Conservation (phyloP, 2,113 vertebrate genomes). For the Antennarius striatus region DNA sequence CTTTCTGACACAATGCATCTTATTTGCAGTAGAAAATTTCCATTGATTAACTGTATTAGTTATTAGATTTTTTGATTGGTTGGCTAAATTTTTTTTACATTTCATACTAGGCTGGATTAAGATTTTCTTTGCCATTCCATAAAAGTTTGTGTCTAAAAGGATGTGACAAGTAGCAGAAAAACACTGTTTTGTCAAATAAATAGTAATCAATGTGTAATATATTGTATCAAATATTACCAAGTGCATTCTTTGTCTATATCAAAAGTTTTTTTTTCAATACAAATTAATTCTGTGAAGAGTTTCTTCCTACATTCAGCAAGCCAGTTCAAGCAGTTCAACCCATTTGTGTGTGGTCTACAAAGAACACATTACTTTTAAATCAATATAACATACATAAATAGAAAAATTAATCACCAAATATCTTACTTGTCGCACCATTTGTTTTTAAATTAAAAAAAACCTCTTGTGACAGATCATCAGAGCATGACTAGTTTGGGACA, state of each 20-base stretch:
- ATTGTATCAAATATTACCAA: conserved; percentile 42
- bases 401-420: conserved; percentile 36
- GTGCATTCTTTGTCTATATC: conserved; percentile 51
- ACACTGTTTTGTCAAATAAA: conserved; percentile 44
- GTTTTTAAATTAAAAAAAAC: conserved; percentile 29
- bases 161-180: conserved; percentile 21
- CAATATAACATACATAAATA: conserved; percentile 47
- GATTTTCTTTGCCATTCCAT: background rate
- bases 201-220: conserved; percentile 37
- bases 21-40: background rate
- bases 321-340: conserved; percentile 33
- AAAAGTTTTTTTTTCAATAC: conserved; percentile 36
- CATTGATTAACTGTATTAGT: background rate
- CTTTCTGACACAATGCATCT: background rate
- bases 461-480: conserved; percentile 48
- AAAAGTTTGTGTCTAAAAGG: background rate
- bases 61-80: background rate
- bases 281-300: conserved; percentile 28
- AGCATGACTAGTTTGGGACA: conserved; percentile 56
- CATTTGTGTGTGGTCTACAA: conserved; percentile 13
- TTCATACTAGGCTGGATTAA: background rate
- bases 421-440: conserved; percentile 30
- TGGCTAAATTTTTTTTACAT: background rate
- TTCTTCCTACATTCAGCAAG: conserved; percentile 62
- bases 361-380: conserved; percentile 31